phyloP scores from a whole-genome alignment of 1,140 invertebrate genomes.

The Pantala flavescens region DNA sequence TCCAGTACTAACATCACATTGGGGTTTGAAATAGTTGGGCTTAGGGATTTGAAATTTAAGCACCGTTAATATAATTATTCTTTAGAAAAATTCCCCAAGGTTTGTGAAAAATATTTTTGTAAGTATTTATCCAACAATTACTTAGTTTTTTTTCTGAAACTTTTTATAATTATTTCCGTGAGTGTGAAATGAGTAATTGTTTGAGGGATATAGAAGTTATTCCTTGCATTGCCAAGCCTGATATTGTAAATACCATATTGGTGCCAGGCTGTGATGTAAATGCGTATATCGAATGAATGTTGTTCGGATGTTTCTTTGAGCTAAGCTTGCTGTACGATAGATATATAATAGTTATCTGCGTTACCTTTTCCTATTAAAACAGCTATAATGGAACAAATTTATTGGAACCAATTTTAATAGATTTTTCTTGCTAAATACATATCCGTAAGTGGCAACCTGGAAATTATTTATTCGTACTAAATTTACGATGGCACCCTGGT shows the following conservation, averaged over 20 bases:
- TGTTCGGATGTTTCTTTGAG: neutral
- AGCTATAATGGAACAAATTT: neutral
- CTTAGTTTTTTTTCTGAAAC: neutral
- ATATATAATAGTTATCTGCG: neutral
- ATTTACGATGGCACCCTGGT: neutral
- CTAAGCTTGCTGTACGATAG: neutral
- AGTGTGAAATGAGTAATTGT: neutral
- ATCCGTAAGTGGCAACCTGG: neutral
- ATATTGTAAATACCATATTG: slow-evolving; percentile 4
- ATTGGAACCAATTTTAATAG: neutral
- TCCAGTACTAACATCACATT: neutral
- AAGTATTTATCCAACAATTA: slow-evolving; percentile 4
- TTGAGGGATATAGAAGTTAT: neutral
- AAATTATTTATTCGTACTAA: neutral
- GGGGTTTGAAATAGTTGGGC: neutral
- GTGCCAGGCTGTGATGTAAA: neutral
- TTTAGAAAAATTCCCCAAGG: neutral
- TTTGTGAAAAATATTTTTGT: slow-evolving; percentile 8
- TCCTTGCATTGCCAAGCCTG: neutral
- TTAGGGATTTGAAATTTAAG: slow-evolving; percentile 5
- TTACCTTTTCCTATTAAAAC: neutral
- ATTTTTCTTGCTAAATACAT: neutral
- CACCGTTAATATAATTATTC: neutral
- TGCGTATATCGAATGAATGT: neutral
- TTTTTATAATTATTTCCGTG: slow-evolving; percentile 4